These are phyloP conservation scores for Dipodomys stephensi DNA, from an alignment of 2,113 vertebrate genomes.

Conservation along the genomic window DNA sequence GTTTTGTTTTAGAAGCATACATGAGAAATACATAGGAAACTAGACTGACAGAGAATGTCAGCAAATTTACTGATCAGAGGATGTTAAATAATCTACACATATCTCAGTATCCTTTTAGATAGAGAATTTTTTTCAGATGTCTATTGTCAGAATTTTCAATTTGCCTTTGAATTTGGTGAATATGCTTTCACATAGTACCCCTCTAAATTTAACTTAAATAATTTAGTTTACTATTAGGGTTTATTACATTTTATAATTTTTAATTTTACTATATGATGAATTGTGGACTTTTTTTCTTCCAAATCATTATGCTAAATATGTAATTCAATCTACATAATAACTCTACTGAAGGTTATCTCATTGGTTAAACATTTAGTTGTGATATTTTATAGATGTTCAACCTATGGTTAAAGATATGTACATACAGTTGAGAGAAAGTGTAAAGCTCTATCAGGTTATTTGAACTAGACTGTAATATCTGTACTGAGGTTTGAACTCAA, in stretches of 20 bases:
- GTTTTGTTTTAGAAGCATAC: background rate
- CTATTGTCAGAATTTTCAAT: background rate
- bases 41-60: no score
- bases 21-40: background rate
- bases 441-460: no score
- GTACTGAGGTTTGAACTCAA: no score
- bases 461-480: no score
- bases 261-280: background rate
- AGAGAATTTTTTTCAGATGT: background rate
- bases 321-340: background rate
- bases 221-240: background rate
- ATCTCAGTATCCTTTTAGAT: background rate
- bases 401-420: no score
- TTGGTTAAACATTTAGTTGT: no score
- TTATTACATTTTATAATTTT: background rate
- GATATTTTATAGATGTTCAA: no score
- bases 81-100: background rate
- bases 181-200: background rate
- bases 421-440: no score
- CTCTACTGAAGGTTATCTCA: background rate
- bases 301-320: background rate
- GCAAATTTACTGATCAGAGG: background rate
- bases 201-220: background rate
- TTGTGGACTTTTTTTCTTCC: background rate
- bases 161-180: background rate